Evolutionary conservation across 2,797 vertebrate species (phyloP).

Genomic region (Graptemys geographica): DNA sequence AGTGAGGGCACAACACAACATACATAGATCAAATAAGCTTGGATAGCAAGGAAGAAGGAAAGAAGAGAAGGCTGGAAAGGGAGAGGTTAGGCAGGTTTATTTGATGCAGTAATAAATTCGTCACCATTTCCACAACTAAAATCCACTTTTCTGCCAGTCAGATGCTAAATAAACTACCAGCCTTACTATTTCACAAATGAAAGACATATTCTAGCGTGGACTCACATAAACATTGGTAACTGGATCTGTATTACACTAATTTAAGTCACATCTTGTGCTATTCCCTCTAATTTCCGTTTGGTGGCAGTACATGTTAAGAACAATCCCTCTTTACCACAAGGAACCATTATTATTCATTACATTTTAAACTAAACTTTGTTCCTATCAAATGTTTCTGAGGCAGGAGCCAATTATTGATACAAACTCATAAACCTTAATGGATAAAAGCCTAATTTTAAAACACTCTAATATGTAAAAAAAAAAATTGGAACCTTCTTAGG

Average conservation of each 20-base stretch:
- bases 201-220: background rate
- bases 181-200: background rate
- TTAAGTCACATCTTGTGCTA: conserved; percentile 12
- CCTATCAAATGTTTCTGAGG: conserved; percentile 9
- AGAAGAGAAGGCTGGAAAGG: background rate
- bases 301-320: conserved; percentile 78
- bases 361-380: background rate
- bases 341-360: background rate
- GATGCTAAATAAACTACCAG: background rate
- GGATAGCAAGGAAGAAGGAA: background rate
- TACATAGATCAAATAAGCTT: background rate
- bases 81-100: background rate
- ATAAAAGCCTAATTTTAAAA: background rate
- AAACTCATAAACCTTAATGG: background rate
- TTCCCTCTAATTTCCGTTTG: conserved; percentile 72
- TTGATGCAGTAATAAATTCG: background rate
- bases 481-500: background rate
- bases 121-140: background rate
- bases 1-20: background rate
- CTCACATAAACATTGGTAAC: background rate
- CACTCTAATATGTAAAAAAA: background rate
- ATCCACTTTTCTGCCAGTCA: background rate
- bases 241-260: background rate
- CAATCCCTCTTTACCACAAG: conserved; percentile 8
- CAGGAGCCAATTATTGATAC: background rate